phyloP scores from a whole-genome alignment of 2,888 invertebrate species.

The Xestia ashworthii region DNA sequence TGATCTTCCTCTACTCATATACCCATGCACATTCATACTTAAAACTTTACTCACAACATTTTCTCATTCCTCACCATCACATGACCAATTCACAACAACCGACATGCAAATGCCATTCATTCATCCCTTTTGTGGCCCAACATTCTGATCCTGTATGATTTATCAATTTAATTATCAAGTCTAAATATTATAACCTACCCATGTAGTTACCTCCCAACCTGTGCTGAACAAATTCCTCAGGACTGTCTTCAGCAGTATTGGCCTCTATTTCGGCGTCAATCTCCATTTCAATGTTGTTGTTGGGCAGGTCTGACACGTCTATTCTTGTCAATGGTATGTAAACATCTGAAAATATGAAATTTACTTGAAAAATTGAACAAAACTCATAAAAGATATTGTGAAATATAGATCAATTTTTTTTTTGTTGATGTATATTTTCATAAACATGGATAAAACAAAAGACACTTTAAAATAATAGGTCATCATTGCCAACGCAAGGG shows the following conservation, averaged over 20 bases:
- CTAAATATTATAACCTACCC: background rate
- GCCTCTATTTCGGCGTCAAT: slow-evolving; percentile 53
- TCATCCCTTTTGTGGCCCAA: no score
- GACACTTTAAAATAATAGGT: background rate
- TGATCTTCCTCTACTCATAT: no score
- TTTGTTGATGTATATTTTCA: background rate
- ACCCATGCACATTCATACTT: no score
- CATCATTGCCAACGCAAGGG: no score
- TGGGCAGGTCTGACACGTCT: slow-evolving; percentile 74
- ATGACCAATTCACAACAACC: no score
- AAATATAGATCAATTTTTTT: background rate
- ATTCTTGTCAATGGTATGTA: slow-evolving; percentile 86
- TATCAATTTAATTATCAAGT: no score
- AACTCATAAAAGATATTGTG: background rate
- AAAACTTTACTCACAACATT: no score
- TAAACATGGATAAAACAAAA: background rate
- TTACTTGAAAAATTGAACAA: background rate
- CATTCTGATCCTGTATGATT: no score
- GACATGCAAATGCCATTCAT: no score
- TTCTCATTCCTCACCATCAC: no score
- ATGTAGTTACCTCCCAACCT: slow-evolving; percentile 72
- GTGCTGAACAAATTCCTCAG: slow-evolving; percentile 64
- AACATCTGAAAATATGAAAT: slow-evolving; percentile 77
- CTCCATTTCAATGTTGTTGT: slow-evolving; percentile 71
- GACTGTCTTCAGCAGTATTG: slow-evolving; percentile 71